These are phyloP conservation scores for Ceuthmochares aereus DNA, from an alignment of 2,113 vertebrate genomes.

Conservation along the genomic window DNA sequence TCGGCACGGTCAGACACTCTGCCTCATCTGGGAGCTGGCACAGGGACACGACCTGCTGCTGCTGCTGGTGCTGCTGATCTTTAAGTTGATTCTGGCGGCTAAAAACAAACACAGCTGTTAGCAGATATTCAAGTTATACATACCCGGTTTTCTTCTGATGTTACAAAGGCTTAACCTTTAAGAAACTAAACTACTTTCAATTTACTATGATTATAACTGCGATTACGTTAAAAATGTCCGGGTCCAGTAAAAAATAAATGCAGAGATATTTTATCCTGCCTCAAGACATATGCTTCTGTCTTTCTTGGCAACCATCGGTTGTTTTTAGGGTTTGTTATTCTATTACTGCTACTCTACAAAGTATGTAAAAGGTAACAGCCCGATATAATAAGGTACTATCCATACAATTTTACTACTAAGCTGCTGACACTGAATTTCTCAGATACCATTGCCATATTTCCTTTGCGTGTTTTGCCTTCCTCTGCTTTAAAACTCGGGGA, in stretches of 20 bases:
- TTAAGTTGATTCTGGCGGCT: slow-evolving; percentile 89
- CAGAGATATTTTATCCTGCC: neutral
- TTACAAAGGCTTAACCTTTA: neutral
- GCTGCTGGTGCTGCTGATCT: slow-evolving; percentile 84
- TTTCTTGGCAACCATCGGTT: slow-evolving; percentile 29
- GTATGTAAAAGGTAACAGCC: slow-evolving; percentile 10
- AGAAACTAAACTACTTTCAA: neutral
- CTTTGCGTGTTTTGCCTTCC: slow-evolving; percentile 42
- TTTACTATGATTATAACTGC: neutral
- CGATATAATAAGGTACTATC: slow-evolving; percentile 32
- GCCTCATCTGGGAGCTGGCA: slow-evolving; percentile 90
- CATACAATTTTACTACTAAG: neutral
- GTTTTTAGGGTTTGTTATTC: slow-evolving; percentile 40
- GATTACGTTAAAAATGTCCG: neutral
- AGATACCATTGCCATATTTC: slow-evolving; percentile 51
- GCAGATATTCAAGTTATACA: neutral
- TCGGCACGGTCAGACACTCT: slow-evolving; percentile 91
- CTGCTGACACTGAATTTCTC: slow-evolving; percentile 55
- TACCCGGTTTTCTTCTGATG: neutral
- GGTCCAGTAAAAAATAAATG: neutral
- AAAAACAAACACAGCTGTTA: slow-evolving; percentile 29
- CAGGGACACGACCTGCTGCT: slow-evolving; percentile 82
- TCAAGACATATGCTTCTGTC: slow-evolving; percentile 13
- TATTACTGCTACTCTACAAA: neutral
- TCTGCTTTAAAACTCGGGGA: slow-evolving; percentile 52